Evolutionary conservation across 2,888 invertebrate species (phyloP), one percentile per base, ranked within the genome.

Genomic region (Osmoderma eremita): DNA sequence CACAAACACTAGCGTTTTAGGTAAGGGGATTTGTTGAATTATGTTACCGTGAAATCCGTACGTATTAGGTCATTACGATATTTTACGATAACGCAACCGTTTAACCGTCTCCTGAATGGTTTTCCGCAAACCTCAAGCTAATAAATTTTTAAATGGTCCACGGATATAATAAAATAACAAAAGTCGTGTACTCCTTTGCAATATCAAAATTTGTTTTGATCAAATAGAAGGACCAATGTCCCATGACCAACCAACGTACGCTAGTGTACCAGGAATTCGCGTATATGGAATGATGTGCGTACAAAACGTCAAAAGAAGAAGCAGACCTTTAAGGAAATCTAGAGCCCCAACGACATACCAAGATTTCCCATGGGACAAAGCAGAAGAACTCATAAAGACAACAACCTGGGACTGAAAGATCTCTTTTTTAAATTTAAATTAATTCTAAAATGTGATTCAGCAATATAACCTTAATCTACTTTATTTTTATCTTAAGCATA

Each of bases 231-330:
- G 95, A 12, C 96, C 96, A 62, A 93, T 95, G 90, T 93, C 93
- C 8, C 96, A 96, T 80, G 94, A 95, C 80, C 95, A 95, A 79
- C 95, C 96, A 12, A 93, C 94, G 0, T 96, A 96, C 79, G 96
- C 95, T 1, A 93, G 95, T 74, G 95, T 96, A 8, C 95, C 95
- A 2, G 95, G 95, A 1, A 95, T 96, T 71, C 87, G 95, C 72
- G 95, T 96, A 0, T 96, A 94, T 78, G 96, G 95, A 49, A 96
- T 96, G 95, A 93, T 95, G 90, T 95, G 95, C 79, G 92, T 93
- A 0, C 84, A 85, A 73, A 78, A 79, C 39, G 80, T 77, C 67
- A 77, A 75, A 71, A 75, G 76, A 62, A 74, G 75, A 68, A 82
- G 81, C 42, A 78, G 83, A 56, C 84, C 84, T 41, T 73, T 84